Evolutionary conservation across 2,888 invertebrate genomes (phyloP).

Genomic region (Pammene fasciana): DNA sequence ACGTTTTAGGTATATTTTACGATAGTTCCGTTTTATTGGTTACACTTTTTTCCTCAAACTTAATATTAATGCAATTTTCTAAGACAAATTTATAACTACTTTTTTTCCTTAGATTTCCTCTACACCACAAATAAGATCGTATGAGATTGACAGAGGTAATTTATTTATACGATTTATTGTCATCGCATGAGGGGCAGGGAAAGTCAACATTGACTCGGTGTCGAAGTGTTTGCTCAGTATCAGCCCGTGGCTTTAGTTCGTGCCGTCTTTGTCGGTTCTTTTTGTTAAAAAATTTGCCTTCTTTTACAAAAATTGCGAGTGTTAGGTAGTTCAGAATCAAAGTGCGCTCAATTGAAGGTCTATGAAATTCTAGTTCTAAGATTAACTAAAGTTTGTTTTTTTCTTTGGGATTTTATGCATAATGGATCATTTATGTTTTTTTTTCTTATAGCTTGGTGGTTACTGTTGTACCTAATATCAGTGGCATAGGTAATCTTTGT

Average conservation of each 20-base stretch:
- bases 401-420: too few species aligned
- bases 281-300: conserved; percentile 7
- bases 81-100: not conserved
- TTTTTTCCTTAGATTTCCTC: conserved; percentile 41
- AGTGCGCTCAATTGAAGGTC: not conserved
- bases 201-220: conserved; percentile 77
- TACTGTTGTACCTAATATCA: too few species aligned
- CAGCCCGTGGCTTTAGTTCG: conserved; percentile 53
- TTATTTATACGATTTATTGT: conserved; percentile 79
- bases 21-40: not conserved
- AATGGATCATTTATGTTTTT: too few species aligned
- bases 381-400: too few species aligned
- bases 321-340: not conserved
- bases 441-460: too few species aligned
- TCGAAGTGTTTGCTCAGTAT: conserved; percentile 75
- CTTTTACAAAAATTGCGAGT: not conserved
- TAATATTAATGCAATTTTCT: not conserved
- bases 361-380: too few species aligned
- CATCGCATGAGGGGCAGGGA: conserved; percentile 62
- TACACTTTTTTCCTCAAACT: not conserved
- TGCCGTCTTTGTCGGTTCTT: conserved; percentile 41
- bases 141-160: conserved; percentile 76
- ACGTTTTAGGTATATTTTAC: not conserved
- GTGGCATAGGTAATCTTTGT: too few species aligned
- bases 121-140: conserved; percentile 63